Evolutionary conservation across 2,113 vertebrate genomes (phyloP), one percentile per base, ranked within the genome.

Genomic region (Trochalopteron elliotii): DNA sequence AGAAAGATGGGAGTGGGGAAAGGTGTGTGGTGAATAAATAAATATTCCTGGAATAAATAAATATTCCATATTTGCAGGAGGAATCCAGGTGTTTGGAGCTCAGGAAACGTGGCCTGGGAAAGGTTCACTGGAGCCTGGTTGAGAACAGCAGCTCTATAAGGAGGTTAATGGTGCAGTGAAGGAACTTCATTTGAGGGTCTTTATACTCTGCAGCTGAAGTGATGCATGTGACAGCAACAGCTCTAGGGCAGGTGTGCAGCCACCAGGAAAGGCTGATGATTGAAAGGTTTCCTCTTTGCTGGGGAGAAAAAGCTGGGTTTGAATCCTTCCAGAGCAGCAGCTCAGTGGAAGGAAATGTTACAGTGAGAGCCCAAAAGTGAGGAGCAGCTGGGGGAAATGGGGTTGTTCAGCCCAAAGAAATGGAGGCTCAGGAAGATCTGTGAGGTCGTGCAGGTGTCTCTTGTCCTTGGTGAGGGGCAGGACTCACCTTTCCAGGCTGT

Each of bases 111-210:
- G 12, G 60, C 1, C 40, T 82, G 56, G 37, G 60, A 52, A 56
- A 35, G 61, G 37, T n/a, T 91, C 7, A 1, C 24, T 75, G 77
- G 15, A 52, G 74, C 60, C 70, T 59, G 77, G 50, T 10, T 87
- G 77, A 30, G 64, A 87, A 21, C 9, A 89, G 89, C 27, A 89
- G 72, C 33, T 91, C 21, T 23, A 20, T 81, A 53, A 93, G 89
- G 22, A 86, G 56, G 83, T 81, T 91, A 93, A 94, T 94, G 96
- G 72, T 81, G 83, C 89, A 94, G 47, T 21, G 49, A 91, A 33
- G 47, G 47, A 87, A 42, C 83, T 81, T 74, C 60, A 42, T 83
- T 83, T 86, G 44, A 53, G 63, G 50, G 75, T 83, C 91, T 83
- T 87, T 74, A 91, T 35, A 1, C n/a, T 72, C 55, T 89, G 72